A percentile compares a stretch with the other conserved stretches of the same genome.
Conservation (phyloP, 1,140 invertebrate genomes). For the Drosophila simulans region DNA sequence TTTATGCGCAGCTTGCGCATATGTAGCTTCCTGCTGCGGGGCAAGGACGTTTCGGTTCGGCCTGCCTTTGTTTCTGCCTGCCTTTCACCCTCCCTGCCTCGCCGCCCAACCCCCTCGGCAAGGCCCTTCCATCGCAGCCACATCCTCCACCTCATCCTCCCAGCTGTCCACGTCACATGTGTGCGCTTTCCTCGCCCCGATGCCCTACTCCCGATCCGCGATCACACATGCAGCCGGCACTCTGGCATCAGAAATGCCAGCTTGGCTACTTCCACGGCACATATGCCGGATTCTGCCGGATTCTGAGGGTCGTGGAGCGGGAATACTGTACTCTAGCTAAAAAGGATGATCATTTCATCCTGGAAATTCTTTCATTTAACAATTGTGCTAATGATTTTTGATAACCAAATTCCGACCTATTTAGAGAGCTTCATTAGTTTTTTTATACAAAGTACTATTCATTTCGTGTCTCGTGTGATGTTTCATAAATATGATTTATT, state of each 20-base stretch:
- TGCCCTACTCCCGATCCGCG: slow-evolving; percentile 26
- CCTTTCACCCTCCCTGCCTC: slow-evolving; percentile 38
- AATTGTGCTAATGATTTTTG: too few species aligned
- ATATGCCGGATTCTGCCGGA: slow-evolving; percentile 16
- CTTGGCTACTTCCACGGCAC: slow-evolving; percentile 14
- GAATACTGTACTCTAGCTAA: neutral
- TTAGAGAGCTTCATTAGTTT: too few species aligned
- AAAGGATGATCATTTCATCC: neutral
- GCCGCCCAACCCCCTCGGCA: slow-evolving; percentile 27
- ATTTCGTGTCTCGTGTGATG: too few species aligned
- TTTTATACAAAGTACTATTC: too few species aligned
- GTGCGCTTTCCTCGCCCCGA: slow-evolving; percentile 30
- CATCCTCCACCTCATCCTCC: slow-evolving; percentile 6
- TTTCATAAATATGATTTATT: neutral
- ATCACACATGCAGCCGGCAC: slow-evolving; percentile 70
- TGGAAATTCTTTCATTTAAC: too few species aligned
- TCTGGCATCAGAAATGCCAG: slow-evolving; percentile 25
- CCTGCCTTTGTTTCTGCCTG: slow-evolving; percentile 54
- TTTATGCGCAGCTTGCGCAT: slow-evolving; percentile 63
- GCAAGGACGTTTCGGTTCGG: slow-evolving; percentile 65
- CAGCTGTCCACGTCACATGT: slow-evolving; percentile 63
- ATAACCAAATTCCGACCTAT: too few species aligned
- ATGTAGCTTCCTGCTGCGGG: slow-evolving; percentile 67
- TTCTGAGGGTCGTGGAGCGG: neutral
- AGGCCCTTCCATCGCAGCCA: slow-evolving; percentile 10